Evolutionary conservation across 2,797 vertebrate genomes (phyloP).

Genomic region (Vespertilio murinus): DNA sequence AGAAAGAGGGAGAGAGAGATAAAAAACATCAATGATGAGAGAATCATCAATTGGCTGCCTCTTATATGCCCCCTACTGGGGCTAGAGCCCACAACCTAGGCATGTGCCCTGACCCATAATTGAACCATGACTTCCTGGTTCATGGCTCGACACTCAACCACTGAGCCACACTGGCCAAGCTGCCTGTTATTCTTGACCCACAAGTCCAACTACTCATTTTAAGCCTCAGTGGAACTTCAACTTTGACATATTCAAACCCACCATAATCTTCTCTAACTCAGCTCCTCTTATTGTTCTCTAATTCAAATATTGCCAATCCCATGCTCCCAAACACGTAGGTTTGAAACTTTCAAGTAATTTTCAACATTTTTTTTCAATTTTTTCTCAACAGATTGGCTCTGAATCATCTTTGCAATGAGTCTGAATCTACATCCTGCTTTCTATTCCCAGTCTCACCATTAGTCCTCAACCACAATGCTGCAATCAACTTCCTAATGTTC

Average conservation of each 20-base stretch:
- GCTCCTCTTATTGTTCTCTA: neutral
- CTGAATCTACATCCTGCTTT: neutral
- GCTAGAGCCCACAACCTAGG: no score
- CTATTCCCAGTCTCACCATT: neutral
- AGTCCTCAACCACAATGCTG: neutral
- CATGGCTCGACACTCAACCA: no score
- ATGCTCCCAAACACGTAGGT: neutral
- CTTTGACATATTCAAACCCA: neutral
- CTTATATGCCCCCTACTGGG: no score
- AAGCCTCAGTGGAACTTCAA: neutral
- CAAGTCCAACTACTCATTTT: neutral
- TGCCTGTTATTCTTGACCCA: neutral
- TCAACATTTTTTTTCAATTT: neutral
- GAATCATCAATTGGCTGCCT: no score
- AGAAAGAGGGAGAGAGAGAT: no score
- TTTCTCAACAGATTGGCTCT: neutral
- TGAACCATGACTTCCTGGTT: no score
- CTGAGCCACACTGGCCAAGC: no score
- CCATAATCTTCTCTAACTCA: neutral
- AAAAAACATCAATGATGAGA: no score
- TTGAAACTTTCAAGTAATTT: neutral
- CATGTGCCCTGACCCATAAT: no score
- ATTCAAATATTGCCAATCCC: neutral
- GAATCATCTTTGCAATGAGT: neutral
- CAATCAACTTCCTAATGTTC: neutral